Base-by-base conservation (phyloP, 2,113 vertebrate species). In the Fukomys damarensis region DNA sequence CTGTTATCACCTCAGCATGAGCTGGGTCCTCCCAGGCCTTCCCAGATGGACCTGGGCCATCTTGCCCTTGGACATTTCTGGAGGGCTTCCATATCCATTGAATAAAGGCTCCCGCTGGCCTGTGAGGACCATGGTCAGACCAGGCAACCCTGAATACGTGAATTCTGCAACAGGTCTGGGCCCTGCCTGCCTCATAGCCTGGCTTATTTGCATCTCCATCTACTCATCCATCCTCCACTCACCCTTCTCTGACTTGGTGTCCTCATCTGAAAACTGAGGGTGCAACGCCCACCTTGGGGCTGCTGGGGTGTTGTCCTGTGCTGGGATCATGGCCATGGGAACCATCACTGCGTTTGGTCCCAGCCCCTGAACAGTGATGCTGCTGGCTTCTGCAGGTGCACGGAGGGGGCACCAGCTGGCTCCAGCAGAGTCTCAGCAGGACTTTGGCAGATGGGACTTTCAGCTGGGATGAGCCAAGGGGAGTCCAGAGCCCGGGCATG, bases 381-480 rank as follows among this genome's bases (percentile, higher is more conserved):
- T 26, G 1, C 0, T 68, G 63, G 61, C 66, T 77, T 94, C 86
- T 49, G 38, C 52, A 58, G 61, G 49, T 38, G 26, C 68, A 56
- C 41, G 59, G 46, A 63, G 28, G 10, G 74, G 38, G 20, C 35
- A 7, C 24, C 41, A 61, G 56, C 61, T 80, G 77, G 77, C 28
- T 61, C 32, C 43, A 43, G 76, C 52, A 83, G 89, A 66, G 19
- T 79, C 66, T 83, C 70, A 68, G 68, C 49, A 86, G 74, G 24
- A 66, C 49, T 0, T 0, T 0, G 19, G 82, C 1, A 0, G 38
- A 30, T 24, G 58, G 66, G n/a, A 54, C 54, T 30, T 52, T 76
- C 1, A 2, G 2, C 46, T 30, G 20, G 59, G 32, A 32, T 85
- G 83, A 74, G 19, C 52, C 41, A 49, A 35, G 74, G 52, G 32